Evolutionary conservation across 2,888 invertebrate genomes (phyloP), one percentile per base, ranked within the genome.

Genomic region (Brachypalpus laphriformis): DNA sequence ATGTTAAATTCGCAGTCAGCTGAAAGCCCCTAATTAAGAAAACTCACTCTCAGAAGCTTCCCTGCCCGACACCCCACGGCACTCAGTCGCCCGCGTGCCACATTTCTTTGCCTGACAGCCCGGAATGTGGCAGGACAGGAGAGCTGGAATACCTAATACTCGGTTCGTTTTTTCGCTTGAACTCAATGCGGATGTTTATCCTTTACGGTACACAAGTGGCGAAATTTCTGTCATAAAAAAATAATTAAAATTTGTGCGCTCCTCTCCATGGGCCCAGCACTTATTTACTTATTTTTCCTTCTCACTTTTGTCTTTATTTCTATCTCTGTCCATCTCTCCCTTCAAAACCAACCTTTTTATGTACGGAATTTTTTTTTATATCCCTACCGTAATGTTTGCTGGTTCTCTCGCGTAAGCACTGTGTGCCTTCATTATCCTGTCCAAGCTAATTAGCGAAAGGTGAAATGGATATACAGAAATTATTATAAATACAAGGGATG

Each of bases 181-280:
- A 63, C 78, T 78, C 78, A 72, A 80, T 80, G 78, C 65, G 78
- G 71, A 80, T 72, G 78, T 80, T 72, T 80, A 80, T 71, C 78
- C 78, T 80, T 80, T 65, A 80, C 72, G 72, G 65, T 72, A 66
- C 65, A 80, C 78, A 80, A 80, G 65, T 80, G 78, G 78, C 78
- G 72, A 80, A 80, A 80, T 80, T 80, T 72, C 78, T 80, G 71
- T 72, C 78, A 80, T 80, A 80, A 80, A 80, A 80, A 80, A 80
- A 80, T 80, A 80, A 80, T 80, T 80, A 80, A 80, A 80, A 80
- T 80, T 63, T 80, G 72, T 80, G 78, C n/a, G n/a, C 65, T 80
- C 57, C 68, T 72, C 70, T 59, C 72, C 72, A 57, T 57, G 57
- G 72, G 49, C 65, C 57, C 65, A 65, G 72, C 57, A 72, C 72